Percentiles rank a stretch among this genome's conserved stretches.
phyloP scores from a whole-genome alignment of 2,888 invertebrate genomes.

The Chymomyza procnemis region DNA sequence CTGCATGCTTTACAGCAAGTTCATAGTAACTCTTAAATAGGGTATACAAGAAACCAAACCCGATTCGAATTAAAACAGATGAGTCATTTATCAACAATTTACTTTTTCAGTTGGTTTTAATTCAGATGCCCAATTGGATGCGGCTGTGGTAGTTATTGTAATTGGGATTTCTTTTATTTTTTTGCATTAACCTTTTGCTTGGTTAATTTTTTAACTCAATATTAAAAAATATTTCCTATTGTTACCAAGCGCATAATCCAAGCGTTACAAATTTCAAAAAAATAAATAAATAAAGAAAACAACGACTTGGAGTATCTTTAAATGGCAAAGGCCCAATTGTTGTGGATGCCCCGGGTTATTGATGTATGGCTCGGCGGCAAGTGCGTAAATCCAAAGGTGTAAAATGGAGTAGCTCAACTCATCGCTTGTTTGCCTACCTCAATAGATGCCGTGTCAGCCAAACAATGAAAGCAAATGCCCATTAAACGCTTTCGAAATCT shows the following conservation, averaged over 20 bases:
- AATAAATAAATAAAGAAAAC: constrained; percentile 18
- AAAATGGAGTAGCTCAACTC: not conserved
- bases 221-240: constrained; percentile 43
- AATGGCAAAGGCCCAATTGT: not conserved
- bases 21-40: not conserved
- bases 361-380: constrained; percentile 13
- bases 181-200: constrained; percentile 38
- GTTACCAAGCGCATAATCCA: constrained; percentile 23
- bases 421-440: not conserved
- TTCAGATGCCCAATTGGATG: constrained; percentile 54
- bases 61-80: constrained; percentile 47
- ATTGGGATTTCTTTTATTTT: constrained; percentile 12
- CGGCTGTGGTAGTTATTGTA: not conserved
- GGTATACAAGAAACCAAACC: not conserved
- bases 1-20: constrained; percentile 1
- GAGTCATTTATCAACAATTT: constrained; percentile 71
- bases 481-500: not conserved
- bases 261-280: constrained; percentile 5
- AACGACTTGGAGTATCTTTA: not conserved
- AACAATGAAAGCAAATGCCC: not conserved
- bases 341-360: constrained; percentile 32
- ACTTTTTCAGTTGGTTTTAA: constrained; percentile 48
- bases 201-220: constrained; percentile 26
- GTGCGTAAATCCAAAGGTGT: constrained; percentile 7
- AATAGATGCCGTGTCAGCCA: not conserved